These are phyloP conservation scores for Gymnocypris eckloni DNA, from an alignment of 2,797 vertebrate species.

Conservation along the genomic window DNA sequence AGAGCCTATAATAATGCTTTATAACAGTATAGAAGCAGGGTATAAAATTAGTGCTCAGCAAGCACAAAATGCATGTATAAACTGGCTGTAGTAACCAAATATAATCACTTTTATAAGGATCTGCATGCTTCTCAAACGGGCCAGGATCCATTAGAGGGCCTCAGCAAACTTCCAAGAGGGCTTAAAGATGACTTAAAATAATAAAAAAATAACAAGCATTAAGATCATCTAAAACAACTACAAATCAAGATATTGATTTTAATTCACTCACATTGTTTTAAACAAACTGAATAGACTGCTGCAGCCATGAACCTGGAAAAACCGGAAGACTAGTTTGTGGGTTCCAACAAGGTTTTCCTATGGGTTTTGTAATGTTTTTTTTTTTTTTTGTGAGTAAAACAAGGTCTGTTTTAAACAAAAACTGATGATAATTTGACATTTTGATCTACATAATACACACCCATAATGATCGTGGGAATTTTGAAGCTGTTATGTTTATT, in stretches of 20 bases:
- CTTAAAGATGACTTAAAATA: background rate
- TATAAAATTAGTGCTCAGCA: background rate
- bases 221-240: background rate
- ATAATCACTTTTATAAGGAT: background rate
- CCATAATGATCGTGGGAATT: background rate
- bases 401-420: background rate
- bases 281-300: background rate
- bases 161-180: background rate
- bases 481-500: background rate
- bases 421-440: background rate
- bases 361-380: background rate
- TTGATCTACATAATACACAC: background rate
- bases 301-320: no score
- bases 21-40: constrained; percentile 6
- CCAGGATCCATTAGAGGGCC: background rate
- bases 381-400: background rate
- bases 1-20: constrained; percentile 29
- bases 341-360: background rate
- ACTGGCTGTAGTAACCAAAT: background rate
- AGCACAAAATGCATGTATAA: background rate
- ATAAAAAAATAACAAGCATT: background rate
- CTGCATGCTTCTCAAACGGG: background rate
- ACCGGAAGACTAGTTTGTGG: background rate
- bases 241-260: background rate
- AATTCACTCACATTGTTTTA: background rate